These are phyloP conservation scores for Phallusia fumigata DNA, from an alignment of 23 tunicate genomes.

Conservation along the genomic window DNA sequence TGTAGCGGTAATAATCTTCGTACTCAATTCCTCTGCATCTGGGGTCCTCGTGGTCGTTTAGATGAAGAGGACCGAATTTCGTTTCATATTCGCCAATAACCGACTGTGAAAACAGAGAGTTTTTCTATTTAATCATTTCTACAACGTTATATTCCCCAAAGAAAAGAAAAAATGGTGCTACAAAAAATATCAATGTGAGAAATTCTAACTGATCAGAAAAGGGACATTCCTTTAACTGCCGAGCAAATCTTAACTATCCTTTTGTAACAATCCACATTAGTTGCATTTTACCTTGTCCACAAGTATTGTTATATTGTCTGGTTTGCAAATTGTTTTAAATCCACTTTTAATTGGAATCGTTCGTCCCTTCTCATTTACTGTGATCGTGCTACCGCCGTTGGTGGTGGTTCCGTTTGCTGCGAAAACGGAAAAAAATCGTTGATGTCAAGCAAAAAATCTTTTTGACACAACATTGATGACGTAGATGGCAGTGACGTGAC, in stretches of 20 bases:
- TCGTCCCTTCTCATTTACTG: slow-evolving; percentile 25
- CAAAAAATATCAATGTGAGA: too few species aligned
- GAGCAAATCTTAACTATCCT: too few species aligned
- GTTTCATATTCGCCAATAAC: slow-evolving; percentile 75
- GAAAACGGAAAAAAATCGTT: too few species aligned
- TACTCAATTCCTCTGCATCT: slow-evolving; percentile 61
- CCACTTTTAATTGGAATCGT: slow-evolving; percentile 47
- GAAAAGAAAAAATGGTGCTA: not conserved
- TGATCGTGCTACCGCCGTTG: slow-evolving; percentile 20
- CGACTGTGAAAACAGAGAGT: slow-evolving; percentile 9
- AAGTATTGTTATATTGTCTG: slow-evolving; percentile 80
- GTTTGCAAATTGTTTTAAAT: slow-evolving; percentile 69
- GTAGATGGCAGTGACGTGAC: not conserved
- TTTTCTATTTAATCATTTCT: not conserved
- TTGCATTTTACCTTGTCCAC: slow-evolving; percentile 59
- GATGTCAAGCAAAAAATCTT: too few species aligned
- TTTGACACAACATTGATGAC: not conserved
- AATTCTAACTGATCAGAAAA: too few species aligned
- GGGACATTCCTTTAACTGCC: too few species aligned
- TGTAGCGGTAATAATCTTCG: slow-evolving; percentile 61
- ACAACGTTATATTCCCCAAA: too few species aligned
- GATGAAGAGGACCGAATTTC: slow-evolving; percentile 83
- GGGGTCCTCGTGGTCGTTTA: slow-evolving; percentile 42
- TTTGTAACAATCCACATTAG: too few species aligned
- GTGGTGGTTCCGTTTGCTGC: slow-evolving; percentile 27